These are phyloP conservation scores for Drosophila carrolli DNA, from an alignment of 1,140 invertebrate species.

Conservation along the genomic window DNA sequence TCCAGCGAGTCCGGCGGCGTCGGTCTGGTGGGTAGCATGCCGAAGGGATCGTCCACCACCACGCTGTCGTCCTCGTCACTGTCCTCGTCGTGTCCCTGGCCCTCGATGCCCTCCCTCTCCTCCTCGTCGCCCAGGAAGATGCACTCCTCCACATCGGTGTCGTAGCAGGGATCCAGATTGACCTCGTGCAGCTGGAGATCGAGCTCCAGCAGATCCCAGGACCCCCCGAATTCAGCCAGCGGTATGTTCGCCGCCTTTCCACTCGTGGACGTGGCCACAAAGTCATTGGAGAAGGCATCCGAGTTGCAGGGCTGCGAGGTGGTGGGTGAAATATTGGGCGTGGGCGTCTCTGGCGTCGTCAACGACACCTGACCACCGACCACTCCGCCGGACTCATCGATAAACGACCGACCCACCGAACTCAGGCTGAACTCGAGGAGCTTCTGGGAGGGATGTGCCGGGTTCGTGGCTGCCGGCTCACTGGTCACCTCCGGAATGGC, in stretches of 20 bases:
- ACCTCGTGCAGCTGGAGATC: conserved; percentile 84
- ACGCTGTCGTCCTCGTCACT: conserved; percentile 70
- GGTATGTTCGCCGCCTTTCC: conserved; percentile 51
- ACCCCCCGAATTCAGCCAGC: conserved; percentile 79
- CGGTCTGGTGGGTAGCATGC: conserved; percentile 79
- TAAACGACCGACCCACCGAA: conserved; percentile 82
- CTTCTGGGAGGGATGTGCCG: conserved; percentile 47
- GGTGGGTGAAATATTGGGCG: conserved; percentile 86
- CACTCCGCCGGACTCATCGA: conserved; percentile 65
- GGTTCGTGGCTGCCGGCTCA: conserved; percentile 27
- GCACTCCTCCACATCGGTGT: conserved; percentile 86
- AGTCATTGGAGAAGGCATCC: conserved; percentile 84
- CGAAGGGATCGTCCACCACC: conserved; percentile 81
- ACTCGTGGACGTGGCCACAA: conserved; percentile 53
- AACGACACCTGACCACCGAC: conserved; percentile 66
- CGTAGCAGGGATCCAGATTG: conserved; percentile 82
- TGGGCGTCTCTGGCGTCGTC: conserved; percentile 87
- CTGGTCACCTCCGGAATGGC: conserved; percentile 73
- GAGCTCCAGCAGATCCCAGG: conserved; percentile 81
- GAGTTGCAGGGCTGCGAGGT: conserved; percentile 84
- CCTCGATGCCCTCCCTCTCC: conserved; percentile 14
- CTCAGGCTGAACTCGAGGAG: conserved; percentile 81
- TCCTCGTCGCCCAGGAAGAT: conserved; percentile 85
- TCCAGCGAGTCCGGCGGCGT: conserved; percentile 84
- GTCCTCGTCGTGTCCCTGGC: conserved; percentile 76